Base-by-base conservation (phyloP, 2,888 invertebrate species). In the Chymomyza procnemis region DNA sequence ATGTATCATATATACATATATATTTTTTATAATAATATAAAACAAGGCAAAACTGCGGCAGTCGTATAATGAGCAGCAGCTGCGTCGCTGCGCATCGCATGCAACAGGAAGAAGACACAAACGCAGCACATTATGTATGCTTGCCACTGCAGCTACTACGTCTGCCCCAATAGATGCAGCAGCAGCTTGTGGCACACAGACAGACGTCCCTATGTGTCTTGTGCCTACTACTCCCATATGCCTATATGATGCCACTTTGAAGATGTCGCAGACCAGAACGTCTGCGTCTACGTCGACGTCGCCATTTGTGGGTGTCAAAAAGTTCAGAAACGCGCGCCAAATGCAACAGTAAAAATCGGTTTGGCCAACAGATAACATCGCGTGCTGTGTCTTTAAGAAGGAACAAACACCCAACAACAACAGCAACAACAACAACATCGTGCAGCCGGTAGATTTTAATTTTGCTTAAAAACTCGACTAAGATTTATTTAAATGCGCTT, bases 251-350 rank as follows among this genome's bases (percentile, higher is more conserved):
- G 34, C 30, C 34, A n/a, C n/a, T 34, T 14, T 14, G 48, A 55
- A 62, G 55, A 34, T 62, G 62, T 62, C 62, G 41, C 62, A 55
- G 54, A 55, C 62, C 41, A 61, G 6, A 26, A 26, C 26, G 46
- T 41, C 34, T 9, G 6, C 26, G 26, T 26, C 26, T 12, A 5
- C 34, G 46, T 21, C 16, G 62, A n/a, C 18, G 52, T 19, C 57
- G 52, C 67, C 80, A 78, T 79, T 88, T 83, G 88, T 89, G 89
- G 89, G 88, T 88, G 89, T 89, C 88, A 80, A 79, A 80, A 76
- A 81, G 88, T 81, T 82, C 83, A 83, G 71, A 73, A 74, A 73
- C 82, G 76, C 69, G 74, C 65, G 70, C 47, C 84, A 69, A 76
- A 74, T 77, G 76, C 86, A 85, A 76, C 85, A 89, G 88, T 89